Evolutionary conservation across 2,113 vertebrate genomes (phyloP), one percentile per base, ranked within the genome.

Genomic region (Albula goreensis): DNA sequence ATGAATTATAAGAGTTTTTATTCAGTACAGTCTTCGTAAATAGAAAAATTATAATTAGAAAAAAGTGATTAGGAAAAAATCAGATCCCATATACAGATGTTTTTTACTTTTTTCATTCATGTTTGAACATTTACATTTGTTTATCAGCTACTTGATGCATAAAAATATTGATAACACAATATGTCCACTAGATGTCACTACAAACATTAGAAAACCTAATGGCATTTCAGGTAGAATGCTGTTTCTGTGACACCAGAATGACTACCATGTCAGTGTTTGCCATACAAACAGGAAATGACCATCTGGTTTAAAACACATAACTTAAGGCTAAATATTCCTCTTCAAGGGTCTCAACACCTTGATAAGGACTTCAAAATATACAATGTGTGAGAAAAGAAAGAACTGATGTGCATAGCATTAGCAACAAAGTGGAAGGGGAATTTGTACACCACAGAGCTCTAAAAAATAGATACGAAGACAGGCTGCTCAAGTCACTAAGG

Each of bases 131-230:
- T 41, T 41, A 41, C 31, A 41, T 41, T 41, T 41, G 31, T 41
- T 66, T 19, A 66, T 19, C 60, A 66, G 31, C 31, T 41, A 41
- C 31, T 56, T 56, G 11, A 60, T 3, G 3, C 11, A 60, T 70
- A 74, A 74, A 74, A 25, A 50, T 31, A 12, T 70, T n/a, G 41
- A 4, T 70, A 50, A 41, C 22, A 66, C 53, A 83, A 49, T 66
- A 19, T 50, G 48, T 70, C 82, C 82, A 31, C 63, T 51, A 77
- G 83, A n/a, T 50, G 50, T 77, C 83, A 77, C 48, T 25, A 53
- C 51, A 84, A 25, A 31, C 83, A 84, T 3, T 11, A 22, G 5
- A 5, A 50, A 51, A 25, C 9, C n/a, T 41, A 84, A 17, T 3
- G 22, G 31, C 31, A 31, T n/a, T n/a, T 74, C 12, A 15, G n/a